Evolutionary conservation across 2,113 vertebrate genomes (phyloP), one percentile per base, ranked within the genome.

Genomic region (Vireo altiloquus): DNA sequence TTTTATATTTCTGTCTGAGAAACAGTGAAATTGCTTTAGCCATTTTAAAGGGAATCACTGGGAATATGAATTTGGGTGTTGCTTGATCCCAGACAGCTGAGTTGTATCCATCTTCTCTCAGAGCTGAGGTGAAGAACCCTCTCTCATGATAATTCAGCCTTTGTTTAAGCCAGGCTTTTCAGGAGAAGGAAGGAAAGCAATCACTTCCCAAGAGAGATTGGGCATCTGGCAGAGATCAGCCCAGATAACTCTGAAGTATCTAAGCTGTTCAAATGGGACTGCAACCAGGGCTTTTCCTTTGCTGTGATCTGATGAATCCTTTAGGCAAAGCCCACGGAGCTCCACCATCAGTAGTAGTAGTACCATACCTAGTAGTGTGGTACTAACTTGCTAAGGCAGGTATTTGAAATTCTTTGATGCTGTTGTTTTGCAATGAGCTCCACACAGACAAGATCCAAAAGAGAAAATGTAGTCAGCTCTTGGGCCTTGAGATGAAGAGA

Each of bases 41-140:
- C 30, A 6, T 35, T 89, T 94, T 56, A 77, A 70, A 78, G 24
- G 19, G 16, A 87, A 40, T 44, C 31, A 21, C 12, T 1, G 0
- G 2, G 4, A 13, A 10, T 35, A 25, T 23, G 46, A 60, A 20
- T 69, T 68, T 82, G 24, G 17, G 7, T 65, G n/a, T 17, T 52
- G 11, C 13, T 71, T 72, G 11, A 56, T 37, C 8, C 46, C 28
- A n/a, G 6, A n/a, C 0, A 2, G 10, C 4, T 3, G 2, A 81
- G 11, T 56, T 40, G 2, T 27, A 42, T 17, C 12, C 31, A 52
- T 18, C 11, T 2, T 69, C 7, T 46, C 39, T 27, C 33, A 66
- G 23, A 30, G 7, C 0, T 1, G 1, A 87, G 39, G 19, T 35
- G 31, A 61, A 47, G 35, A 82, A 37, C 13, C 3, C 4, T 39